phyloP scores from a whole-genome alignment of 2,888 invertebrate species.

The Podotricha telesiphe region DNA sequence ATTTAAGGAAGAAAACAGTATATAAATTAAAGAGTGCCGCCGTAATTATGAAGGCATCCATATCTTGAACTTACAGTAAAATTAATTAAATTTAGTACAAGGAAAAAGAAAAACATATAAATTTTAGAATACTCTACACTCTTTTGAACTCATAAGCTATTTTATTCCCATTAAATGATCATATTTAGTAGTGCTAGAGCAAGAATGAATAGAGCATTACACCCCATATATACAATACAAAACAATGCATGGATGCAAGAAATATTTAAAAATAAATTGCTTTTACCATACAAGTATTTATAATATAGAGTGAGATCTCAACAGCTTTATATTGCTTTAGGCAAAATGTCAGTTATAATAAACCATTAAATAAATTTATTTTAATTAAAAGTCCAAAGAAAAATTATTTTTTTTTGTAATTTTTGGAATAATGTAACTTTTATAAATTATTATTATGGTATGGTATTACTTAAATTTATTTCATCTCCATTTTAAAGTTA shows the following conservation, averaged over 20 bases:
- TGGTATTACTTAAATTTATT: neutral
- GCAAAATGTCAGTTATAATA: conserved; percentile 28
- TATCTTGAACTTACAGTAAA: too few relatives aligned
- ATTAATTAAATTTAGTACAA: too few relatives aligned
- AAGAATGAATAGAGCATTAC: conserved; percentile 20
- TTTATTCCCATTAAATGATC: neutral
- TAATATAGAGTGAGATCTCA: conserved; percentile 31
- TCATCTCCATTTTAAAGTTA: neutral
- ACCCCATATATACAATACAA: conserved; percentile 14
- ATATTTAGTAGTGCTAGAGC: conserved; percentile 7
- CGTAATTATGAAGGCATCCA: too few relatives aligned
- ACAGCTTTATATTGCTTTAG: conserved; percentile 26
- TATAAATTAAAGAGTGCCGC: too few relatives aligned
- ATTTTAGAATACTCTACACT: too few relatives aligned
- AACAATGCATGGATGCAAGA: conserved; percentile 30
- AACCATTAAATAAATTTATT: conserved; percentile 1
- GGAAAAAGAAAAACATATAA: too few relatives aligned
- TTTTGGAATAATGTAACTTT: neutral
- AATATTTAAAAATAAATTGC: conserved; percentile 9
- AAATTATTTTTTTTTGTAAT: too few relatives aligned
- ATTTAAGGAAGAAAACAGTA: too few relatives aligned
- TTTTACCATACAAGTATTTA: conserved; percentile 31
- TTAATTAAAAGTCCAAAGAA: too few relatives aligned
- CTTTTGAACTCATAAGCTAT: neutral
- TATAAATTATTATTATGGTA: neutral